phyloP scores from a whole-genome alignment of 2,888 invertebrate species.

The Plemyria rubiginata region DNA sequence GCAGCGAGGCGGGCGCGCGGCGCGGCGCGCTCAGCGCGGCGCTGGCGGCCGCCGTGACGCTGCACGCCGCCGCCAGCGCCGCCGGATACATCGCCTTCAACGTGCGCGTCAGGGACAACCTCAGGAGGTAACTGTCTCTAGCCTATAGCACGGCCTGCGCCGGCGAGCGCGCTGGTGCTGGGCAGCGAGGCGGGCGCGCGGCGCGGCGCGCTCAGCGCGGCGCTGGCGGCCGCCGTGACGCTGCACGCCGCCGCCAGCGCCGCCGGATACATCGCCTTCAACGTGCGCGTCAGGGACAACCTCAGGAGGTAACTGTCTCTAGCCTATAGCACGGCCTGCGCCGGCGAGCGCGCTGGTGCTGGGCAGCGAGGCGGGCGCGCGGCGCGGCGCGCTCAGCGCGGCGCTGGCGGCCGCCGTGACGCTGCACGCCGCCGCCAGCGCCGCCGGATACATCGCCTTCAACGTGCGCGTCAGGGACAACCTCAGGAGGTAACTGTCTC shows the following conservation, averaged over 20 bases:
- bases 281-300: constrained; percentile 92
- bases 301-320: constrained; percentile 75
- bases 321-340: not conserved
- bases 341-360: constrained; percentile 75
- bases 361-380: constrained; percentile 89
- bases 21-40: constrained; percentile 88
- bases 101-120: constrained; percentile 91
- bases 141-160: not conserved
- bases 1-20: constrained; percentile 89
- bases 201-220: constrained; percentile 88
- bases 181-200: constrained; percentile 89
- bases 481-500: constrained; percentile 76
- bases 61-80: constrained; percentile 93
- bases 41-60: constrained; percentile 90
- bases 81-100: constrained; percentile 95
- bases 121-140: constrained; percentile 73
- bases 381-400: constrained; percentile 87
- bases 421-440: constrained; percentile 92
- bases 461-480: constrained; percentile 94
- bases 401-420: constrained; percentile 91
- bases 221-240: constrained; percentile 91
- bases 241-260: constrained; percentile 93
- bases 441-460: constrained; percentile 94
- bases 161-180: constrained; percentile 75
- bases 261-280: constrained; percentile 94